Conservation (phyloP, 2,888 invertebrate genomes). For the Morpho achilles region DNA sequence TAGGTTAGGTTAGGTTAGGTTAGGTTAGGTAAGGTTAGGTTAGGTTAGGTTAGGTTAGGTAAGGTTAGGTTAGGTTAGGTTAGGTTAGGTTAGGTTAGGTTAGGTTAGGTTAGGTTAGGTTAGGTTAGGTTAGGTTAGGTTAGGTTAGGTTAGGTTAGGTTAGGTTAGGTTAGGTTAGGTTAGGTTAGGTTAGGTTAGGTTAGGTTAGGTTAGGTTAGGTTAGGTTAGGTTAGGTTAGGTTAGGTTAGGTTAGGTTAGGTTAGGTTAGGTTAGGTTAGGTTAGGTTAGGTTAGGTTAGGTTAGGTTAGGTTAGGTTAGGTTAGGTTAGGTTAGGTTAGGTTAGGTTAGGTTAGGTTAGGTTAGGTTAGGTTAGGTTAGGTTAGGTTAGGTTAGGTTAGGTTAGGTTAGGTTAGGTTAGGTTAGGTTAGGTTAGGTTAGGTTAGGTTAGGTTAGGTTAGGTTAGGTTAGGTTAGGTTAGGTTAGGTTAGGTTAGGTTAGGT, state of each 20-base stretch:
- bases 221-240: constrained; percentile 22
- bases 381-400: constrained; percentile 24
- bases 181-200: constrained; percentile 22
- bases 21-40: constrained; percentile 10
- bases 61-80: constrained; percentile 27
- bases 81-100: constrained; percentile 25
- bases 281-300: constrained; percentile 24
- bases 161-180: constrained; percentile 22
- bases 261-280: constrained; percentile 25
- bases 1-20: constrained; percentile 21
- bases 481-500: constrained; percentile 16
- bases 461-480: constrained; percentile 25
- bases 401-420: constrained; percentile 22
- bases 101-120: constrained; percentile 24
- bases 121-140: constrained; percentile 23
- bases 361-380: constrained; percentile 25
- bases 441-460: constrained; percentile 24
- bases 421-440: constrained; percentile 20
- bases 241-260: constrained; percentile 22
- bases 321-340: constrained; percentile 27
- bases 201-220: constrained; percentile 23
- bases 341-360: constrained; percentile 25
- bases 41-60: constrained; percentile 22
- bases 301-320: constrained; percentile 25
- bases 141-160: constrained; percentile 20